These are phyloP conservation scores for Drosophila melanosoma DNA, from an alignment of 2,888 invertebrate genomes.

Conservation along the genomic window DNA sequence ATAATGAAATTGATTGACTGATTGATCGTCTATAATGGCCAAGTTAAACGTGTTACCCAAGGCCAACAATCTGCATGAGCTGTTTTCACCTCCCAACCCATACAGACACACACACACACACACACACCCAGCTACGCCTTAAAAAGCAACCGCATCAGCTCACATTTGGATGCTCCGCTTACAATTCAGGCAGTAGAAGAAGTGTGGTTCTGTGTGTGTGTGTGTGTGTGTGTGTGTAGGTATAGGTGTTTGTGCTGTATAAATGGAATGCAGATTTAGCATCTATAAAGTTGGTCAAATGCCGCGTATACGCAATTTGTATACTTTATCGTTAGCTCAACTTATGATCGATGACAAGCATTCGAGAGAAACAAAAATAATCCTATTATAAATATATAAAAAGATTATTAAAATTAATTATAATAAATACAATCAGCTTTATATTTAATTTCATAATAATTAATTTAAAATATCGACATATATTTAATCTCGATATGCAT, in stretches of 20 bases:
- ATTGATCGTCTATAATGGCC: constrained; percentile 47
- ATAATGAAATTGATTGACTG: constrained; percentile 46
- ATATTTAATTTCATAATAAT: neutral
- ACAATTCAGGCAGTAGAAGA: constrained; percentile 34
- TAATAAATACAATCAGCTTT: neutral
- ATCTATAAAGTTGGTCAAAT: constrained; percentile 30
- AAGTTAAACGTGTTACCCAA: constrained; percentile 55
- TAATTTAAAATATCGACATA: neutral
- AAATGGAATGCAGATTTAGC: constrained; percentile 33
- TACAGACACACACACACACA: neutral
- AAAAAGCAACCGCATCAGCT: constrained; percentile 28
- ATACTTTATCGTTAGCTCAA: neutral
- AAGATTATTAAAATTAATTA: neutral
- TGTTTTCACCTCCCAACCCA: constrained; percentile 42
- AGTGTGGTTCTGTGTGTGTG: constrained; percentile 3
- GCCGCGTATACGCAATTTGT: constrained; percentile 46
- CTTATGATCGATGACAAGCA: neutral
- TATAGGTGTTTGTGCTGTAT: constrained; percentile 23
- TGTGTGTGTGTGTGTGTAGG: constrained; percentile 26
- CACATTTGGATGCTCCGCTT: constrained; percentile 36
- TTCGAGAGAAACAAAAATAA: neutral
- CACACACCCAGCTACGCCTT: neutral
- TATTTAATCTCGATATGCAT: neutral
- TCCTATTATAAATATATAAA: neutral
- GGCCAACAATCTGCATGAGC: constrained; percentile 63